These are phyloP conservation scores for Dufourea novaeangliae DNA, from an alignment of 1,140 invertebrate genomes.

Conservation along the genomic window DNA sequence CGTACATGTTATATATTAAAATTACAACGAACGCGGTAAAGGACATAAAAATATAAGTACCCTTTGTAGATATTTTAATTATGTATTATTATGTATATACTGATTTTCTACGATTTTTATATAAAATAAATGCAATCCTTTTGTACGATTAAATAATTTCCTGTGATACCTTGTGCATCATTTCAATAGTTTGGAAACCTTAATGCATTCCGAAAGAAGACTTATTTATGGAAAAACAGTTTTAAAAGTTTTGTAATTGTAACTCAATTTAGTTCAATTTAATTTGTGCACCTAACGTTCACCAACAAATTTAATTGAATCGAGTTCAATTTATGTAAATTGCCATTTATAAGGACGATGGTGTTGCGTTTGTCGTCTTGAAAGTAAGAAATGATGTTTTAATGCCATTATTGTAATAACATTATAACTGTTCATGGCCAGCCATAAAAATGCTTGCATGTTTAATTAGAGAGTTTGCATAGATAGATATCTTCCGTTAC, in stretches of 20 bases:
- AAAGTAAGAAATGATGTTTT: background rate
- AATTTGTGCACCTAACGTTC: background rate
- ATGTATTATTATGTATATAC: constrained; percentile 79
- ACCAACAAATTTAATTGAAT: background rate
- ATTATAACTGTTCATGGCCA: background rate
- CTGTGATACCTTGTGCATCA: background rate
- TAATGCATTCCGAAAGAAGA: background rate
- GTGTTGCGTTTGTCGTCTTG: no score
- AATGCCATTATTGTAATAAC: background rate
- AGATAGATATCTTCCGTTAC: background rate
- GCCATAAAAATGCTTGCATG: background rate
- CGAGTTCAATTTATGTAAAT: background rate
- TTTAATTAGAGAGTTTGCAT: background rate
- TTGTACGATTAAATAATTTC: constrained; percentile 26
- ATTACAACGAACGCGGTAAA: constrained; percentile 34
- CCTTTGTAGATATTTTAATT: constrained; percentile 75
- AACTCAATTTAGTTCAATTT: background rate
- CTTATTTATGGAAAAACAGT: background rate
- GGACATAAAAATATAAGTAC: constrained; percentile 55
- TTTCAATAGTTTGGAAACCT: background rate
- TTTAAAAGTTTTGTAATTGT: background rate
- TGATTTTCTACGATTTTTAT: constrained; percentile 75
- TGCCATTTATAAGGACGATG: background rate
- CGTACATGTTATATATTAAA: constrained; percentile 37
- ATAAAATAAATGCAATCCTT: constrained; percentile 70